Base-by-base conservation (phyloP, 2,888 invertebrate genomes). In the Xiphydria camelus region DNA sequence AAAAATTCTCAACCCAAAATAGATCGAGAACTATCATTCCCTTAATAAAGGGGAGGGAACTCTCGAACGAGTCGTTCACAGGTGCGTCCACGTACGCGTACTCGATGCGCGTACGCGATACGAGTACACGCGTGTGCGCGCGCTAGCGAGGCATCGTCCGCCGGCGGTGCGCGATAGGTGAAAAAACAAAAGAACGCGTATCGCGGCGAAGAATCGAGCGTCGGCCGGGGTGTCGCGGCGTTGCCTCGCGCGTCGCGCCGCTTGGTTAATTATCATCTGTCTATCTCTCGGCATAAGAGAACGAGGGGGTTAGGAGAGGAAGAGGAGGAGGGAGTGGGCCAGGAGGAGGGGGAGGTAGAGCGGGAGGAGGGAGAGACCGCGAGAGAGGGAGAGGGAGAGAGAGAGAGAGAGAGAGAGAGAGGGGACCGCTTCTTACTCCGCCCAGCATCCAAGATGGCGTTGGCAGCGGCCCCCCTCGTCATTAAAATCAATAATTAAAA, bases 401-500 rank as follows among this genome's bases (percentile, higher is more conserved):
- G 40, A 47, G 29, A 20, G 14, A 14, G 15, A 41, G 35, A 41
- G 45, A 17, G 14, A 49, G 51, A 46, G 47, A 51, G 51, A 42
- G 57, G 56, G 55, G 57, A 58, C 64, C 64, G 71, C 63, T 70
- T 70, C 72, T 73, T 69, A 75, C 75, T 73, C 74, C 74, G 75
- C 75, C 75, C 75, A 75, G 74, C 75, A 75, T 74, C 73, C 74
- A 74, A 75, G 74, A 74, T 75, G 74, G 74, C 75, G 74, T 72
- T 72, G 66, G 57, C 64, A 67, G 68, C 68, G 62, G 63, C 68
- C 67, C 70, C 71, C 71, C 73, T 74, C 71, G 71, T 74, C 75
- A 74, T 74, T 75, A 74, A 75, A 74, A 75, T 75, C 75, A 75
- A 75, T 75, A 75, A 75, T 74, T 75, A 75, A 75, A 75, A 75